phyloP scores from a whole-genome alignment of 1,140 invertebrate genomes.

The Bombus difficillimus region DNA sequence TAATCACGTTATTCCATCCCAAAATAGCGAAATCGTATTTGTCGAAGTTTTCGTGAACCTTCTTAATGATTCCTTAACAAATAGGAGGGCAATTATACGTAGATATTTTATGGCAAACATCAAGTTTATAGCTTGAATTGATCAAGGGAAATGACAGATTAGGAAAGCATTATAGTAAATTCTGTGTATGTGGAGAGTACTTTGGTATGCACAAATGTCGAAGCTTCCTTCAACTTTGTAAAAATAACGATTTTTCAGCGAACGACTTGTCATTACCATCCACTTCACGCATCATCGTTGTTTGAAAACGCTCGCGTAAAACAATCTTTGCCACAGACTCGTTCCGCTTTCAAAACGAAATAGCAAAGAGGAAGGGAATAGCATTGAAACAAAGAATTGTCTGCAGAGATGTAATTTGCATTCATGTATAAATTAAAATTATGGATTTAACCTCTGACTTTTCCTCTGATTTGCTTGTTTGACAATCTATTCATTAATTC shows the following conservation, averaged over 20 bases:
- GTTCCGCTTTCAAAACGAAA: no score
- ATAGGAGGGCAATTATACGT: neutral
- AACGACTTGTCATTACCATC: neutral
- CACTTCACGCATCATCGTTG: neutral
- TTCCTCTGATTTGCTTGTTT: no score
- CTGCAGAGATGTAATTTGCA: no score
- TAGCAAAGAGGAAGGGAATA: no score
- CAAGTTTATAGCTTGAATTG: neutral
- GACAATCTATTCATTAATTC: no score
- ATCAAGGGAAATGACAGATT: neutral
- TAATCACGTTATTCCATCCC: neutral
- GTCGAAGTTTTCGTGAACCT: neutral
- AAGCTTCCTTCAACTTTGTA: neutral
- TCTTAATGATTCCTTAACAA: neutral
- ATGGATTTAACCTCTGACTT: no score
- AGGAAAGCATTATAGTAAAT: neutral
- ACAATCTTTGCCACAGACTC: neutral
- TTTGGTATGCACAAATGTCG: neutral
- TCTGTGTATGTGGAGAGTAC: neutral
- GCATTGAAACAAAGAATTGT: no score
- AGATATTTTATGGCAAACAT: no score
- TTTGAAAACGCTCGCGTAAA: neutral
- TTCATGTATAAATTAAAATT: no score
- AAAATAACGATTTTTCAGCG: neutral
- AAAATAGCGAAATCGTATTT: neutral